Conservation (phyloP, 2,113 vertebrate genomes). For the Rhinoderma darwinii region DNA sequence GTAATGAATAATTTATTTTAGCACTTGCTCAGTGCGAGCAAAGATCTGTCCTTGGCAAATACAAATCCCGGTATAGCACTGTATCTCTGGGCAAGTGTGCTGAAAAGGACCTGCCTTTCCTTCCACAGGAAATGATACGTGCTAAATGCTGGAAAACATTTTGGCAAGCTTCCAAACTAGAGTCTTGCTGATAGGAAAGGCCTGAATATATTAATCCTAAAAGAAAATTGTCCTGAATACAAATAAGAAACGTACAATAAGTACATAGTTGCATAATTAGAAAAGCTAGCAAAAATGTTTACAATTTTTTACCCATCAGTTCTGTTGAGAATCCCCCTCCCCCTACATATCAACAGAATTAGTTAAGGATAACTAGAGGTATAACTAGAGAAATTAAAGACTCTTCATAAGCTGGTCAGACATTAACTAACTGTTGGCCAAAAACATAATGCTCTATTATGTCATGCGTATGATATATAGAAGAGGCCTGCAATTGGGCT, state of each 20-base stretch:
- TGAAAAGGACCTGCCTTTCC: slow-evolving; percentile 46
- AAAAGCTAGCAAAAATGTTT: not conserved
- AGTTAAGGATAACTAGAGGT: no score
- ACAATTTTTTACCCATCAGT: not conserved
- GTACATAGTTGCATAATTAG: not conserved
- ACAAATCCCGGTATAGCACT: not conserved
- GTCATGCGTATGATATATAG: not conserved
- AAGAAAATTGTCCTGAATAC: not conserved
- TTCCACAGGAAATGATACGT: slow-evolving; percentile 38
- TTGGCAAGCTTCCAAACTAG: slow-evolving; percentile 16
- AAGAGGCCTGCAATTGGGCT: not conserved
- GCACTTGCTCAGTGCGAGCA: slow-evolving; percentile 20
- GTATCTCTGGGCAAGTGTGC: slow-evolving; percentile 36
- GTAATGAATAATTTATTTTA: slow-evolving; percentile 3
- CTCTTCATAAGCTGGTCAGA: not conserved
- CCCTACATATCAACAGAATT: not conserved
- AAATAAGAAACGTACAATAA: not conserved
- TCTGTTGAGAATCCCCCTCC: not conserved
- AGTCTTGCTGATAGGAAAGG: slow-evolving; percentile 8
- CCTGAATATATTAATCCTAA: not conserved
- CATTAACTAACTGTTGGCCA: not conserved
- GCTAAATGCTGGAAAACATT: slow-evolving; percentile 24
- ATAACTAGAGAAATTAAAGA: no score
- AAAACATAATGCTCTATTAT: no score
- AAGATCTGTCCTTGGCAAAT: slow-evolving; percentile 23